Base-by-base conservation (phyloP, 2,888 invertebrate genomes). In the Xestia c-nigrum region DNA sequence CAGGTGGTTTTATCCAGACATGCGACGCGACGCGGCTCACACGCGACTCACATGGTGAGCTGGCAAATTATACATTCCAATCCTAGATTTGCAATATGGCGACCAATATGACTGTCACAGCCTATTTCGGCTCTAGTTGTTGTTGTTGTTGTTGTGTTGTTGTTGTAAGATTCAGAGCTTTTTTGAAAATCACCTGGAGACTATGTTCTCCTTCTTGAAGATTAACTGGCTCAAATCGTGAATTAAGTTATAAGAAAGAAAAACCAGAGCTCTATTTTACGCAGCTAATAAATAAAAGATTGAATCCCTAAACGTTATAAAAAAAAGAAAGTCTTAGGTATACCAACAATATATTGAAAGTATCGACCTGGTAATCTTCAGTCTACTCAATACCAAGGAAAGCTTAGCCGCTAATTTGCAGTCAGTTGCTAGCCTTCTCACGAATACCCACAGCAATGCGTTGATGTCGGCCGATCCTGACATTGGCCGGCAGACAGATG, bases 361-460 rank as follows among this genome's bases (percentile, higher is more conserved):
- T 84, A 85, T 85, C 79, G 84, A 83, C 81, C 50, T 75, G 67
- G 16, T 55, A 72, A 55, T 73, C 63, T 75, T 80, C 66, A 83
- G 52, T 74, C 65, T 80, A 82, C 76, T 76, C 65, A 84, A 82
- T 80, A 85, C 79, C 76, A 74, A 80, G 72, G 80, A 71, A 84
- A 84, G 83, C n/a, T n/a, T n/a, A n/a, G n/a, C n/a, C 73, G 82
- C 72, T 88, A 87, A 89, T 90, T 88, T 84, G 80, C 85, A 72
- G 81, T 57, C 92, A 92, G 78, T 78, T 93, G 92, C 65, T 76
- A 50, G 50, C 68, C 78, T 90, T 92, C 92, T 76, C 92, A 92
- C 87, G 70, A 82, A 87, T 87, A 86, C 43, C 40, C 70, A 87
- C 85, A 67, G 68, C 70, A 61, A 46, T 78, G 80, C 74, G 61